Evolutionary conservation across 1,140 invertebrate species (phyloP), one percentile per base, ranked within the genome.

Genomic region (Archivesica marissinica): DNA sequence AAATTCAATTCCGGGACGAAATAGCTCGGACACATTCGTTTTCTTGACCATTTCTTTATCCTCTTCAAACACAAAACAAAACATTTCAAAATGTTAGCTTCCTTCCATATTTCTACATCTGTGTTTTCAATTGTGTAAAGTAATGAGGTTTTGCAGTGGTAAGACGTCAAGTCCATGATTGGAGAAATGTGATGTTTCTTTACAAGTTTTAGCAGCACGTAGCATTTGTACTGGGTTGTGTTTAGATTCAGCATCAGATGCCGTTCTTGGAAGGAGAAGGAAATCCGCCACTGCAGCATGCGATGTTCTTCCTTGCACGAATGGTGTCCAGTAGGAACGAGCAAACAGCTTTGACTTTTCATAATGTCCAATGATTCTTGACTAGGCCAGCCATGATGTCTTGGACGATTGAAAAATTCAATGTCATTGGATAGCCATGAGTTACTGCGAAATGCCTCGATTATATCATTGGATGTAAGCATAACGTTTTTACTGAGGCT

Each of bases 241-340:
- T 59, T 78, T 2, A 78, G 28, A 78, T 78, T 78, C 11, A 78
- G 75, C 75, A 78, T 78, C 9, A 78, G 17, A 9, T 78, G 35
- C 7, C 75, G 52, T 35, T 78, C 75, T 39, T 78, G 75, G 1
- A 78, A 35, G 15, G 75, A 78, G 41, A 78, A 78, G 4, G 75
- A 78, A 13, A 78, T 20, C 28, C 75, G 28, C 52, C 75, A 59
- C 20, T 78, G 56, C 17, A 78, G 44, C n/a, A 25, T 44, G 25
- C 38, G 50, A 28, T 33, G 25, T 9, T 54, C 23, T 52, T 50
- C 9, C 0, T 20, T 11, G 15, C 44, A 75, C n/a, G 7, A 4
- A 17, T 15, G 9, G 30, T 52, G 72, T 4, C 72, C 44, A 23
- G 44, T 75, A 30, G 44, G 72, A 15, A 75, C 72, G n/a, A 52